Base-by-base conservation (phyloP, 2,113 vertebrate genomes). In the Mormoops blainvillei region DNA sequence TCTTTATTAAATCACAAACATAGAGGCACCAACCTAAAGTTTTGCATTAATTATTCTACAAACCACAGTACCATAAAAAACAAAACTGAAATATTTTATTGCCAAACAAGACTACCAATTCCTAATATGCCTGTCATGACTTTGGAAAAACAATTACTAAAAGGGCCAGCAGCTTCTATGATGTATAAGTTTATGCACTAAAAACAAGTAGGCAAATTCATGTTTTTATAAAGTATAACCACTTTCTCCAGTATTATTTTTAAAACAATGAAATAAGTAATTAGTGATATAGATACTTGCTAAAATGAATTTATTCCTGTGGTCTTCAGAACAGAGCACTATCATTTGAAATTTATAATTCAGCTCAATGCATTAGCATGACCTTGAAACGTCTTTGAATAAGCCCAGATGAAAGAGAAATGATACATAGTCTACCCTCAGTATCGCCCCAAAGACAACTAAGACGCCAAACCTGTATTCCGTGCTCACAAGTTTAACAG, bases 291-390 rank as follows among this genome's bases (percentile, higher is more conserved):
- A 96, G 91, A 87, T 43, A 45, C 9, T 61, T 95, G 33, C 45
- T 82, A 95, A 84, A 89, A 38, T 85, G 22, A 94, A 90, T 67
- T 92, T 67, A 80, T 86, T 87, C 36, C 13, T 41, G 16, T 41
- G 31, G 71, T 83, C 56, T 95, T 97, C 45, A 87, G 18, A 92
- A 76, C 11, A 76, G 9, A 68, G 31, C 74, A 76, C 15, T 20
- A 41, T 20, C 95, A 83, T 56, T 83, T 28, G 22, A 89, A 92
- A 76, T 92, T 95, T 38, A 84, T 56, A 94, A 54, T 76, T 89
- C 50, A 90, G 14, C 56, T 93, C 52, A 81, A 93, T 18, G 7
- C 15, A 81, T 67, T 24, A 52, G 22, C 56, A 68, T 56, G 20
- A 73, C 56, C 73, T 56, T 33, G 14, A 87, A 54, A 71, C 86